Percentiles rank a stretch among this genome's conserved stretches.
phyloP scores from a whole-genome alignment of 2,888 invertebrate species.

The Eremobia ochroleuca region DNA sequence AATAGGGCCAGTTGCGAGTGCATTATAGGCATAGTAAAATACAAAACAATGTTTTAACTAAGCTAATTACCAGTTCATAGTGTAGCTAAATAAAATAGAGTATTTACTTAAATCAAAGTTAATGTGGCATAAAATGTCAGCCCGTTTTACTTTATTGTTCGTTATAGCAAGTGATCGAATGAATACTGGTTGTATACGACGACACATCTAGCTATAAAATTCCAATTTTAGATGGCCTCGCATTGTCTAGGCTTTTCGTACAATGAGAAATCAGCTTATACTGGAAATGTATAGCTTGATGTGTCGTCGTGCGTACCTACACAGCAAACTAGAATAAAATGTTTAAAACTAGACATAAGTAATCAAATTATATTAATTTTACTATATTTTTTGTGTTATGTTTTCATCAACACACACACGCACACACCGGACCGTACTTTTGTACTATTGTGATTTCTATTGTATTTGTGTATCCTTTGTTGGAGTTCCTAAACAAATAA shows the following conservation, averaged over 20 bases:
- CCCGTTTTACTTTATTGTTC: neutral
- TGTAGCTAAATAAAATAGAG: slow-evolving; percentile 1
- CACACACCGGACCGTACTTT: neutral
- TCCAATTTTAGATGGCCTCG: too few relatives aligned
- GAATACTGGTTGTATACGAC: neutral
- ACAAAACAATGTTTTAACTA: neutral
- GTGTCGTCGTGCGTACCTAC: too few relatives aligned
- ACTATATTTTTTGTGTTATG: too few relatives aligned
- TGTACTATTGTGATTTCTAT: neutral
- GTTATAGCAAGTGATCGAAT: neutral
- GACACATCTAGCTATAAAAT: too few relatives aligned
- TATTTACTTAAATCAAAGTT: slow-evolving; percentile 20
- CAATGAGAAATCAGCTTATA: too few relatives aligned
- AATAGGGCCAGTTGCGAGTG: neutral
- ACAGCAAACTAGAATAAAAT: neutral
- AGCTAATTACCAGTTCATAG: too few relatives aligned
- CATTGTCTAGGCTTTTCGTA: too few relatives aligned
- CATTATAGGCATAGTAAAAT: neutral
- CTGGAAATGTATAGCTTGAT: too few relatives aligned
- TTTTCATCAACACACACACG: neutral
- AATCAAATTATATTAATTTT: neutral
- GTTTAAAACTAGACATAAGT: neutral
- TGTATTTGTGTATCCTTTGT: neutral
- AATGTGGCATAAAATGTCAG: neutral
- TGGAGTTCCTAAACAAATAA: neutral